Conservation (phyloP, 2,113 vertebrate species). For the Benitochromis conjunctus region DNA sequence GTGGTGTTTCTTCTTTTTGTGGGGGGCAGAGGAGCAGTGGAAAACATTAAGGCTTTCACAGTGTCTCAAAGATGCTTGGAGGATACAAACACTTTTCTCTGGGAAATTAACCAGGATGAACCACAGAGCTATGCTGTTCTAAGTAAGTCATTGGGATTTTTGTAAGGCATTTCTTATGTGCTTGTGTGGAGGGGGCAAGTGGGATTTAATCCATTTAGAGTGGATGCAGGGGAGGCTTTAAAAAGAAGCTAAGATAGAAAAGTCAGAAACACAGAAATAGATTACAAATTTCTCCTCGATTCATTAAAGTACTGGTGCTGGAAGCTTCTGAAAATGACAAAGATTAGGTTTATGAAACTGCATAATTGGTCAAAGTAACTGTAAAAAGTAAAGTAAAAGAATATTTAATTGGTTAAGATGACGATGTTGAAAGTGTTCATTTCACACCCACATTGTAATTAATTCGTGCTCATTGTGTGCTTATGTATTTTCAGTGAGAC, state of each 20-base stretch:
- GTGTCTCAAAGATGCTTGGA: conserved; percentile 69
- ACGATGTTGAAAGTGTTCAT: neutral
- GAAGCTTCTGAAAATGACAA: neutral
- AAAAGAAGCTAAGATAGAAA: neutral
- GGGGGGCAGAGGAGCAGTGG: neutral
- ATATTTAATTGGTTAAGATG: neutral
- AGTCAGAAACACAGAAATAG: neutral
- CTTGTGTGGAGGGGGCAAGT: neutral
- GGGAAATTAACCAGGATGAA: conserved; percentile 71
- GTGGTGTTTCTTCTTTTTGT: conserved; percentile 16
- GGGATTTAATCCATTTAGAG: neutral
- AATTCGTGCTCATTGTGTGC: neutral
- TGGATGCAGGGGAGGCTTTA: neutral
- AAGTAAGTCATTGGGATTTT: conserved; percentile 75
- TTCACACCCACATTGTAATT: neutral
- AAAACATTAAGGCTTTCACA: conserved; percentile 14
- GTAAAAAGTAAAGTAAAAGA: no score
- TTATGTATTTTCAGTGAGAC: neutral
- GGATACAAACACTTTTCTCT: conserved; percentile 74
- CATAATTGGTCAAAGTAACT: neutral
- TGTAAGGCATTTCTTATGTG: neutral
- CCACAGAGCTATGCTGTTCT: conserved; percentile 77
- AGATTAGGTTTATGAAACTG: neutral
- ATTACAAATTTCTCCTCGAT: neutral
- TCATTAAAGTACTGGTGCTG: neutral